Conservation (phyloP, 2,797 vertebrate genomes). For the Sebastes diaconus region DNA sequence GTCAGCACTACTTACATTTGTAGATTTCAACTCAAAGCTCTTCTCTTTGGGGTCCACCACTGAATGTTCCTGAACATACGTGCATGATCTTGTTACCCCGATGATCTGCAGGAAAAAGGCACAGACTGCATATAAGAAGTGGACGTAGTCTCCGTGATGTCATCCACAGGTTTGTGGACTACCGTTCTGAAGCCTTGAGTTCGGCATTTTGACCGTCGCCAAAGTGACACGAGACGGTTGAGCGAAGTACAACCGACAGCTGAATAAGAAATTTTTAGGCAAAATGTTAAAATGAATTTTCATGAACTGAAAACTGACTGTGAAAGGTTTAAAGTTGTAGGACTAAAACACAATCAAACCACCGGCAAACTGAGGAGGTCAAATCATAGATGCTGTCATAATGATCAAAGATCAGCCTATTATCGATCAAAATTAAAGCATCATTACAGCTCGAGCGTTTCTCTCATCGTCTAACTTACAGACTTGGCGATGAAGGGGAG, state of each 20-base stretch:
- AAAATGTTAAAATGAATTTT: too few relatives aligned
- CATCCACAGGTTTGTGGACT: too few relatives aligned
- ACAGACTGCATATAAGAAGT: neutral
- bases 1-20: constrained; percentile 86
- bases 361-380: neutral
- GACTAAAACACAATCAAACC: too few relatives aligned
- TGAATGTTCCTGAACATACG: constrained; percentile 95
- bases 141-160: too few relatives aligned
- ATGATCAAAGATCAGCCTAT: neutral
- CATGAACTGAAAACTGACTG: too few relatives aligned
- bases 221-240: too few relatives aligned
- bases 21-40: constrained; percentile 93
- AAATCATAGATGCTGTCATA: neutral
- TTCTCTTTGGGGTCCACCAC: constrained; percentile 91
- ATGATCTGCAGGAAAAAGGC: constrained; percentile 85
- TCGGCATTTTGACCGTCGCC: too few relatives aligned
- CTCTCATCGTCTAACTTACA: constrained; percentile 76
- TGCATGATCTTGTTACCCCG: constrained; percentile 90
- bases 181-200: too few relatives aligned
- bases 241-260: too few relatives aligned
- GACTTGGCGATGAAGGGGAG: constrained; percentile 93
- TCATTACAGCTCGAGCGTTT: neutral
- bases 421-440: neutral
- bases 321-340: too few relatives aligned
- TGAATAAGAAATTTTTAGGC: too few relatives aligned